Percentiles rank a stretch among this genome's conserved stretches.
phyloP scores from a whole-genome alignment of 1,140 invertebrate genomes.

The Tetranychus cinnabarinus region DNA sequence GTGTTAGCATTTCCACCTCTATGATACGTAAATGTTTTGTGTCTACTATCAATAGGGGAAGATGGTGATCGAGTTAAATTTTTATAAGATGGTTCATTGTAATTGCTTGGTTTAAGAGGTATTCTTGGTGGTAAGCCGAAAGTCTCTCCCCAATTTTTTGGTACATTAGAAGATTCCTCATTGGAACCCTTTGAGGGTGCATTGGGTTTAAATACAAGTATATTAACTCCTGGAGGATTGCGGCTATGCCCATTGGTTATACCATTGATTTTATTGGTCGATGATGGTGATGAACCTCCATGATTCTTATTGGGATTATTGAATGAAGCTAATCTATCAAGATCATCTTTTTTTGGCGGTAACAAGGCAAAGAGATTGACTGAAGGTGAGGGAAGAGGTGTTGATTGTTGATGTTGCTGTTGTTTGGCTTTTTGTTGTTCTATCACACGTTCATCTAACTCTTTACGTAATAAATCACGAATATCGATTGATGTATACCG shows the following conservation, averaged over 20 bases:
- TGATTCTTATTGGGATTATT: neutral
- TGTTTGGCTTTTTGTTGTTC: conserved; percentile 1
- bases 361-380: neutral
- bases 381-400: neutral
- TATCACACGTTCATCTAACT: neutral
- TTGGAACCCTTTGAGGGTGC: neutral
- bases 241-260: neutral
- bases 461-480: neutral
- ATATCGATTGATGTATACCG: neutral
- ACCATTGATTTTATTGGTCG: neutral
- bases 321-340: neutral
- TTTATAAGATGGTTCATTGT: neutral
- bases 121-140: neutral
- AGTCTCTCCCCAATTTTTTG: neutral
- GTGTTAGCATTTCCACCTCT: neutral
- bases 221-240: neutral
- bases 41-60: too few species aligned
- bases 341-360: neutral
- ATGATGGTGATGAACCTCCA: neutral
- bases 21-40: neutral
- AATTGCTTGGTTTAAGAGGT: neutral
- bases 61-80: neutral
- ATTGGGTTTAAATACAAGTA: neutral
- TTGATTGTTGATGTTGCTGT: neutral
- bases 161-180: neutral